Conservation (phyloP, 2,797 vertebrate species). For the Sebastes hubbsi region DNA sequence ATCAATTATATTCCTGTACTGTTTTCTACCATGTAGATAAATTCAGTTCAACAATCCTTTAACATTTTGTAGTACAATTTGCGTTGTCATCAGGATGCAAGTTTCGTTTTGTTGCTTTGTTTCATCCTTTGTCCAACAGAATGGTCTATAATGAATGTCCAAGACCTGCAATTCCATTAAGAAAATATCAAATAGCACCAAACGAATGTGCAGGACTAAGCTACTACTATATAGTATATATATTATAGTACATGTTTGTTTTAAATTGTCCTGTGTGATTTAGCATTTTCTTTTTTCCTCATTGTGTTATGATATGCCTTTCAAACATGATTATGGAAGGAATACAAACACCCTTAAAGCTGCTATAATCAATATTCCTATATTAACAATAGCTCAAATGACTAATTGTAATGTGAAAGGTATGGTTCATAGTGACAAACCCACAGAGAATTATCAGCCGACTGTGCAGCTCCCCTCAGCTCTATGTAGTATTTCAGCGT, state of each 20-base stretch:
- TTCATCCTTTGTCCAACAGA: background rate
- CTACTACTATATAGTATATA: background rate
- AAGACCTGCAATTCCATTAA: background rate
- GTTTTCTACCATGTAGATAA: background rate
- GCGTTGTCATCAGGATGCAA: background rate
- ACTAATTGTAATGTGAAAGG: background rate
- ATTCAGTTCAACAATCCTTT: background rate
- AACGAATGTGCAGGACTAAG: background rate
- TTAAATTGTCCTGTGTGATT: background rate
- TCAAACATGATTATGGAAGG: background rate
- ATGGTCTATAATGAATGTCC: background rate
- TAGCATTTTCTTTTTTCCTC: background rate
- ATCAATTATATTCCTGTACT: slow-evolving; percentile 24
- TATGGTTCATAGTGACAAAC: background rate
- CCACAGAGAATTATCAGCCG: background rate
- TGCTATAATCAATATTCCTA: background rate
- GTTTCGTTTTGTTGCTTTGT: background rate
- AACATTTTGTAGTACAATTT: background rate
- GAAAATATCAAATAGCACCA: background rate
- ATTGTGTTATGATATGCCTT: background rate
- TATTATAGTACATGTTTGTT: background rate
- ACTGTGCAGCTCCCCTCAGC: background rate
- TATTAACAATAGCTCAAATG: background rate
- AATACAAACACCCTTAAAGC: background rate
- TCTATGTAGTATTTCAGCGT: too few species aligned